Base-by-base conservation (phyloP, 1,140 invertebrate genomes). In the Amphibalanus amphitrite region DNA sequence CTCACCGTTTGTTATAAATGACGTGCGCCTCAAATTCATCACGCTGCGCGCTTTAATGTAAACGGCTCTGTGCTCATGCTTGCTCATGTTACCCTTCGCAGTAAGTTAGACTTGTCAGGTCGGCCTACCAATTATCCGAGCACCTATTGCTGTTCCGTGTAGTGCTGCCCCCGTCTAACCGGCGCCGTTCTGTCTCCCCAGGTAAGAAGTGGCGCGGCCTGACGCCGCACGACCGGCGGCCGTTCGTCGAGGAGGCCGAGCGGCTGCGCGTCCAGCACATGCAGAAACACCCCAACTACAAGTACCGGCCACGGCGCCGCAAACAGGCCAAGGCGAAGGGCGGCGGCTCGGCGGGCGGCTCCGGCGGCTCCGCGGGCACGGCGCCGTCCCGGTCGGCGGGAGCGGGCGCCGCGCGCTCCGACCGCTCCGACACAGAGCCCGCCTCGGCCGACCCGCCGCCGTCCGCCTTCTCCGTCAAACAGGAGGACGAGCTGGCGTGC, bases 241-340 rank as follows among this genome's bases (percentile, higher is more conserved):
- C 93, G 0, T 97, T 87, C 81, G 92, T 96, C 15, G 93, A 96
- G 79, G 93, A 96, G 82, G 93, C 94, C 25, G 93, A 97, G 82
- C 83, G 92, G 70, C 84, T 97, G 38, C 85, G 93, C 68, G 89
- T 96, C 38, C 90, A 94, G 74, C 94, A 96, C 84, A 94, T 96
- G 92, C 93, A 94, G 74, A 92, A 95, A 81, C 92, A 96, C 81
- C 95, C 95, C 20, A 95, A 97, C 83, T 98, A 98, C 84, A 98
- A 98, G 82, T 98, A 98, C 84, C 81, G 93, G 76, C 93, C 93
- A 0, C 83, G 92, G 68, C 84, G 93, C 70, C 86, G 92, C 77
- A 95, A 95, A 82, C 91, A 93, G 78, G 28, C 69, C 72, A 76
- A 67, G 76, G 74, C 68, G 77, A 78, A 71, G 72, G 75, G 28